Evolutionary conservation across 2,113 vertebrate species (phyloP).

Genomic region (Muscicapa adusta): DNA sequence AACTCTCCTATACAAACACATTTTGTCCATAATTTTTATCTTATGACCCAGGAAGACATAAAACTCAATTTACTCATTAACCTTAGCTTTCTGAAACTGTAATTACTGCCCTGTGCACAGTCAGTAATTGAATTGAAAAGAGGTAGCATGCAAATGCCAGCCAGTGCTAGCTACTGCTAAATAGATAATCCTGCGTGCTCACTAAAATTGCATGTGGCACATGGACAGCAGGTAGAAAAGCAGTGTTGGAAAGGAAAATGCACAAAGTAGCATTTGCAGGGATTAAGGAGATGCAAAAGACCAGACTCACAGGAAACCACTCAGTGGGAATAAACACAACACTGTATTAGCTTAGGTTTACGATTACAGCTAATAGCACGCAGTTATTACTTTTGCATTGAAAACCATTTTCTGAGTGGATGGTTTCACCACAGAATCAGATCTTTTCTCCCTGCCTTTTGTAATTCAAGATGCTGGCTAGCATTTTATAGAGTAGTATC

Average conservation of each 20-base stretch:
- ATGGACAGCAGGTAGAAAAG: background rate
- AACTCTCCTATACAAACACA: background rate
- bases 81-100: constrained; percentile 18
- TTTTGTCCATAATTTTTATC: background rate
- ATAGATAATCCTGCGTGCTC: background rate
- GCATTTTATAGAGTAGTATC: background rate
- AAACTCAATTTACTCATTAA: constrained; percentile 49
- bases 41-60: background rate
- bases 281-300: constrained; percentile 4
- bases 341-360: background rate
- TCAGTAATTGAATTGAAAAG: background rate
- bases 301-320: background rate
- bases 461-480: background rate
- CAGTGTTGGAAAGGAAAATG: background rate
- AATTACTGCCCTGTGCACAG: constrained; percentile 13
- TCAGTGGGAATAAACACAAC: background rate
- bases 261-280: background rate
- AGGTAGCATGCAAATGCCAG: background rate
- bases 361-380: background rate
- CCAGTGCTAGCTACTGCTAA: background rate
- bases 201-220: background rate
- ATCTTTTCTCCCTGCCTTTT: background rate
- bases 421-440: background rate
- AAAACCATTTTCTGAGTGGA: background rate
- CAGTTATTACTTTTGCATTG: background rate